phyloP scores from a whole-genome alignment of 2,797 vertebrate genomes.

The Cryptoblepharus egeriae region DNA sequence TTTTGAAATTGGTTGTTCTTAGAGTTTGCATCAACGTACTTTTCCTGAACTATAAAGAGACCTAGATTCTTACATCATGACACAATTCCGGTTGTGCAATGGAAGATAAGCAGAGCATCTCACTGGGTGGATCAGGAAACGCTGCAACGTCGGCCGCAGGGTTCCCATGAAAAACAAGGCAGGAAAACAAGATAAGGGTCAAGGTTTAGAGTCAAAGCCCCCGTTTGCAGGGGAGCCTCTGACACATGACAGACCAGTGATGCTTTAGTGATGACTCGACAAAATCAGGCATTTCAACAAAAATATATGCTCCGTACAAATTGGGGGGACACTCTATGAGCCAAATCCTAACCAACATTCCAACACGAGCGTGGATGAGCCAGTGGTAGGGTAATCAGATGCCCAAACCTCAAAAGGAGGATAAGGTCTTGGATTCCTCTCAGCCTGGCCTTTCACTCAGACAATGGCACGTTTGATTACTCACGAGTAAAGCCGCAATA shows the following conservation, averaged over 20 bases:
- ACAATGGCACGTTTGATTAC: too few species aligned
- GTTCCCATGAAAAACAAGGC: background rate
- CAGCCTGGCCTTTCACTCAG: too few species aligned
- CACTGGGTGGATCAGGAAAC: background rate
- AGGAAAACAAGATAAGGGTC: background rate
- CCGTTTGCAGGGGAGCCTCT: background rate
- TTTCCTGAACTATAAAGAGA: background rate
- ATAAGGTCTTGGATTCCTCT: too few species aligned
- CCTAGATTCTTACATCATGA: background rate
- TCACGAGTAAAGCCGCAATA: too few species aligned
- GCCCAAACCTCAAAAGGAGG: too few species aligned
- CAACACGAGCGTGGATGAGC: too few species aligned
- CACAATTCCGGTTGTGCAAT: background rate
- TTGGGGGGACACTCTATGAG: too few species aligned
- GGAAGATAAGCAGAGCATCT: background rate
- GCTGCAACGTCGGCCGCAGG: background rate
- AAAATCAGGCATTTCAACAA: background rate
- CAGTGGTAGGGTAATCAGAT: too few species aligned
- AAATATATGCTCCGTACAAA: too few species aligned
- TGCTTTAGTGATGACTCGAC: too few species aligned
- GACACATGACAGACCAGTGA: too few species aligned
- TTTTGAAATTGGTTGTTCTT: background rate
- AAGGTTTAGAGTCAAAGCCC: background rate
- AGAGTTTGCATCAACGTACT: background rate
- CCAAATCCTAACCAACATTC: too few species aligned